phyloP scores from a whole-genome alignment of 2,888 invertebrate species.

The Archips crataeganus region DNA sequence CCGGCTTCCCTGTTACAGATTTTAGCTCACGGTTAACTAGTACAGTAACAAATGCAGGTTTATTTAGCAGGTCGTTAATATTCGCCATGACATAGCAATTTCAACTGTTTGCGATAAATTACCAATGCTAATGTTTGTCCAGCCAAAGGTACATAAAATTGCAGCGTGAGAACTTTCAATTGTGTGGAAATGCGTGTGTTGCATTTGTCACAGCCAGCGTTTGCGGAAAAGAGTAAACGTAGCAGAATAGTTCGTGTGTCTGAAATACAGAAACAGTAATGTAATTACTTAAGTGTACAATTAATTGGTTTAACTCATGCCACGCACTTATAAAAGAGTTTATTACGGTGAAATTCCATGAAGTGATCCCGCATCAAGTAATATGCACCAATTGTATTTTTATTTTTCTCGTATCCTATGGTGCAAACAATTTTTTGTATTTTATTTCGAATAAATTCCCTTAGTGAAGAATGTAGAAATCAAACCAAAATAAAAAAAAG shows the following conservation, averaged over 20 bases:
- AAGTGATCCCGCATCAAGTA: too few relatives aligned
- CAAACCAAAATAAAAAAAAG: too few relatives aligned
- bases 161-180: constrained; percentile 45
- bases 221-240: constrained; percentile 1
- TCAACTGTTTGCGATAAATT: constrained; percentile 70
- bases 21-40: constrained; percentile 18
- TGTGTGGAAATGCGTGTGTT: constrained; percentile 37
- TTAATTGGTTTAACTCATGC: neutral
- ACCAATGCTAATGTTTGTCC: constrained; percentile 65
- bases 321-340: too few relatives aligned
- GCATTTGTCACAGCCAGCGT: constrained; percentile 21
- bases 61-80: constrained; percentile 68
- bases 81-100: constrained; percentile 69
- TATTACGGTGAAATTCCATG: too few relatives aligned
- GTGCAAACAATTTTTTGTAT: too few relatives aligned
- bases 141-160: constrained; percentile 51
- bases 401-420: too few relatives aligned
- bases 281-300: neutral
- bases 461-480: too few relatives aligned
- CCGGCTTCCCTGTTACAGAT: constrained; percentile 36
- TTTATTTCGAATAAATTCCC: too few relatives aligned
- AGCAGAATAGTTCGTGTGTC: neutral
- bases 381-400: too few relatives aligned
- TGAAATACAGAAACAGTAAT: neutral
- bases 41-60: constrained; percentile 49